Conservation (phyloP, 2,113 vertebrate genomes). For the Caranx ignobilis region DNA sequence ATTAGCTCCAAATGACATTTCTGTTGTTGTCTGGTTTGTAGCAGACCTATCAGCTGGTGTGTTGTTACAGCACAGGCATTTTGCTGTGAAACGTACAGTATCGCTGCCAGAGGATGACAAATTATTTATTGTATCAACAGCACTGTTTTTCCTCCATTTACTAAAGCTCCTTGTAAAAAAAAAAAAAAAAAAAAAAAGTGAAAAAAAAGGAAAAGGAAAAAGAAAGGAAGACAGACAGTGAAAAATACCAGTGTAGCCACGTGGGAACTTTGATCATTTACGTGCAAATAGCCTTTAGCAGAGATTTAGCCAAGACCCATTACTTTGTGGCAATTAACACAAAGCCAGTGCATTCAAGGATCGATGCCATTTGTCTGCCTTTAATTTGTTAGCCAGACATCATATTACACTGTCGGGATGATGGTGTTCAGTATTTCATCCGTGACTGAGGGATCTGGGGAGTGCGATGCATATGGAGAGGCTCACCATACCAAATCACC, state of each 20-base stretch:
- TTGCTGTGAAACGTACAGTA: constrained; percentile 23
- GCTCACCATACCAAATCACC: constrained; percentile 62
- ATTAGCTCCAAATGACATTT: constrained; percentile 48
- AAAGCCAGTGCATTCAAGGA: constrained; percentile 56
- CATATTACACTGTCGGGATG: constrained; percentile 48
- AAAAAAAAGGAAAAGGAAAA: background rate
- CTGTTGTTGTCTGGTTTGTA: constrained; percentile 32
- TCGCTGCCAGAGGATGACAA: constrained; percentile 42
- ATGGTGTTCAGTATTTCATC: constrained; percentile 41
- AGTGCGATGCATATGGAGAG: constrained; percentile 65
- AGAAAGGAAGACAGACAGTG: constrained; percentile 1
- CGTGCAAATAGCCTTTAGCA: constrained; percentile 39
- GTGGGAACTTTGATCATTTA: constrained; percentile 44
- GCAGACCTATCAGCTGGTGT: constrained; percentile 29
- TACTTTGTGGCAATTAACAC: constrained; percentile 62
- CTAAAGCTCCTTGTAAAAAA: constrained; percentile 7
- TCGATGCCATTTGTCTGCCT: constrained; percentile 67
- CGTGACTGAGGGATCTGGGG: constrained; percentile 53
- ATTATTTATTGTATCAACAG: constrained; percentile 66
- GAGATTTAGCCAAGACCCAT: constrained; percentile 54
- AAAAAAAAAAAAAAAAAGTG: background rate
- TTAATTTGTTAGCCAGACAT: constrained; percentile 57
- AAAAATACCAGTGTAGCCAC: constrained; percentile 25
- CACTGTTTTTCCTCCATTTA: constrained; percentile 38
- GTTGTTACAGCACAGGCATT: constrained; percentile 30